Base-by-base conservation (phyloP, 2,113 vertebrate species). In the Eudyptes chrysolophus region DNA sequence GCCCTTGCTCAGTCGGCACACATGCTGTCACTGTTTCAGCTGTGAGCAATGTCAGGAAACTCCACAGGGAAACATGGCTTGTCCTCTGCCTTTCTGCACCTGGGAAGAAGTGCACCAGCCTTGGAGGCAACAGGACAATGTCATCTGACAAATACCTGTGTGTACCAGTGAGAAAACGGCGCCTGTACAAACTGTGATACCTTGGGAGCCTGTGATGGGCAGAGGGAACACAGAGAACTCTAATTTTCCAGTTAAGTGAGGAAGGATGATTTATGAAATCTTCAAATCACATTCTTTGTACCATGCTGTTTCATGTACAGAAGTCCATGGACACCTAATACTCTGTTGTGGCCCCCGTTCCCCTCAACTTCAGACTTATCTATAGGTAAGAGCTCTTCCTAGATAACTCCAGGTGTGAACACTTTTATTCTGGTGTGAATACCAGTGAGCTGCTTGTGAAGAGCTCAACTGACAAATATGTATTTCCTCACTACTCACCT, bases 321-420 rank as follows among this genome's bases (percentile, higher is more conserved):
- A 82, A 79, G 46, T 29, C 27, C 9, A 11, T 1, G 16, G 22
- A 6, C 27, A 49, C 0, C 0, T 40, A 44, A n/a, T 40, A 51
- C 13, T 32, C 29, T 76, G 12, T 15, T 84, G 26, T 46, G 61
- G 21, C 12, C 30, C 38, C 29, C 26, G 6, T 22, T 40, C 8
- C 30, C 38, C 51, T 72, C 44, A 61, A 24, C 44, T 70, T 89
- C 25, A 68, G 69, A 44, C n/a, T 65, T 79, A 69, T 18, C 27
- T 83, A 70, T 17, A 48, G 36, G 30, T 30, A 82, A 81, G 74
- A 79, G 16, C 29, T 85, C 54, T 80, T 93, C 36, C 36, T 49
- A 87, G 58, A 7, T 16, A 91, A 54, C 25, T 79, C 52, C 46
- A 81, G 18, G 16, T 29, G 21, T 32, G 34, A 81, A 84, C 44